Evolutionary conservation across 30 jellyfish, hydroid and myxozoan species (phyloP).

Genomic region (Nemopilema nomurai): DNA sequence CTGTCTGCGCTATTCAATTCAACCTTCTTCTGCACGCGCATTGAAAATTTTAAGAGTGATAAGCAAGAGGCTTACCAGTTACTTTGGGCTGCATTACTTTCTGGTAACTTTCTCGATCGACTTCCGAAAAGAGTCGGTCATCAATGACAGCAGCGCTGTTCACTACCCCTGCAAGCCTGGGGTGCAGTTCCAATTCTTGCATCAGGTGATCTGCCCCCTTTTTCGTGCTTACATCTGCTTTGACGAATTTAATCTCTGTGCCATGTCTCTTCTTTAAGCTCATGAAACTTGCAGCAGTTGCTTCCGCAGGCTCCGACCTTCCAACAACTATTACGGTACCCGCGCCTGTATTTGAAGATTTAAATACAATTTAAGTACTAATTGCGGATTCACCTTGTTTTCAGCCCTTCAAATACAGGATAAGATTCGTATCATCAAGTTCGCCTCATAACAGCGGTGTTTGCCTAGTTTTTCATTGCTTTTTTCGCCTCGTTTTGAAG

Average conservation of each 20-base stretch:
- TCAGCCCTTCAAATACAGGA: too few relatives aligned
- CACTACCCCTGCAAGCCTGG: slow-evolving; percentile 55
- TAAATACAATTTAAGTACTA: not conserved
- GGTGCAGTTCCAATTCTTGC: slow-evolving; percentile 2
- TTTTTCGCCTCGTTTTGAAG: too few relatives aligned
- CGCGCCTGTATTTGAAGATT: slow-evolving; percentile 40
- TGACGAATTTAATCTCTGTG: not conserved
- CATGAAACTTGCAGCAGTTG: slow-evolving; percentile 9
- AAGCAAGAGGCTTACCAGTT: slow-evolving; percentile 14
- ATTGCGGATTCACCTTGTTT: too few relatives aligned
- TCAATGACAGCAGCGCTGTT: slow-evolving; percentile 77
- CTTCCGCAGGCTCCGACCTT: slow-evolving; percentile 42
- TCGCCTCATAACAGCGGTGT: too few relatives aligned
- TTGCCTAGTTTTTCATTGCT: too few relatives aligned
- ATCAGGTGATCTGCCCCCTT: slow-evolving; percentile 35
- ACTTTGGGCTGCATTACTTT: slow-evolving; percentile 67
- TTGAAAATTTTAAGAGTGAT: too few relatives aligned
- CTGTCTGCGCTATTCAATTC: too few relatives aligned
- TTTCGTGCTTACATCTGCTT: slow-evolving; percentile 49
- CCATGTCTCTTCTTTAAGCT: slow-evolving; percentile 25
- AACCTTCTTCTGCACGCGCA: too few relatives aligned
- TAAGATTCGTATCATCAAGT: too few relatives aligned
- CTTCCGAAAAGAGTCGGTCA: slow-evolving; percentile 66
- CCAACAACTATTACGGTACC: slow-evolving; percentile 67
- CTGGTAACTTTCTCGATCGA: slow-evolving; percentile 63